Evolutionary conservation across 2,888 invertebrate species (phyloP), one percentile per base, ranked within the genome.

Genomic region (Chesias legatella): DNA sequence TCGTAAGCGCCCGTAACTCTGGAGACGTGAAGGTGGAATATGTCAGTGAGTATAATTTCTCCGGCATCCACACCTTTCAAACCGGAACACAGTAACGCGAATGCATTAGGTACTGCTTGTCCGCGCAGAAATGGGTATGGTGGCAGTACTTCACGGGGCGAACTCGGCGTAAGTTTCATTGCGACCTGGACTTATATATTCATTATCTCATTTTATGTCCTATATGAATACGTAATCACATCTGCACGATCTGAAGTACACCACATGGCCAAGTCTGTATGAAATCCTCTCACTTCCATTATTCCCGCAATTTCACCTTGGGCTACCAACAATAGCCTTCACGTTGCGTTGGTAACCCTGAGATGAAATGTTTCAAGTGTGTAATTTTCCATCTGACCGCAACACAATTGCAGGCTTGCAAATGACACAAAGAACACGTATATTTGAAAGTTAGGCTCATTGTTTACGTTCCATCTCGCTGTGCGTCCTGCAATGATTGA

Each of bases 241-340:
- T 21, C 3, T 9, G 17, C n/a, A 8, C 13, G 9, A n/a, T n/a
- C 27, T 25, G 22, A 22, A 21, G 29, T 39, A 33, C 34, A 30
- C 30, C 13, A 43, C 21, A 34, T 32, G 33, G 24, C 20, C 11
- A 33, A 22, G 11, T 23, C n/a, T 8, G 13, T 13, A 11, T n/a
- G n/a, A n/a, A 43, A 34, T 31, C 43, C 38, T 38, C 43, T 43
- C 34, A 34, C 43, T 43, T 43, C 33, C 43, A 43, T 39, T 43
- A 38, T 24, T 25, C 10, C 43, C 20, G 38, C 43, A 39, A 43
- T 43, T 34, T 38, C 38, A 43, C 37, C 23, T 43, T 31, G 34
- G 38, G 27, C 38, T 43, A 31, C 41, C 42, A 33, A 43, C 43
- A 35, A 43, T 41, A 29, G 34, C 34, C 31, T 38, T 9, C 9